Evolutionary conservation across 2,113 vertebrate genomes (phyloP), one percentile per base, ranked within the genome.

Genomic region (Hippocampus zosterae): DNA sequence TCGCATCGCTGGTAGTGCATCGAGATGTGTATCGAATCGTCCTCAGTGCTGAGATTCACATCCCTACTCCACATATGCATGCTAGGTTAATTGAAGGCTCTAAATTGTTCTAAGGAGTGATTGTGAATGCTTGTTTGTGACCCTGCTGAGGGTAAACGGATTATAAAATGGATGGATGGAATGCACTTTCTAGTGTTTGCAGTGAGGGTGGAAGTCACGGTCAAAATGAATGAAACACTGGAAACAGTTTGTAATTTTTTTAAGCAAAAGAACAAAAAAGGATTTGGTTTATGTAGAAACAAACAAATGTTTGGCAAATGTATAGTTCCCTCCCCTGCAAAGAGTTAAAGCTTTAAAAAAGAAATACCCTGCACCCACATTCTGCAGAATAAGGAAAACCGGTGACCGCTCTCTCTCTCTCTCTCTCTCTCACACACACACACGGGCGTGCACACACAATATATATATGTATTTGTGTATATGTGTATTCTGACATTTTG

Each of bases 231-330:
- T 81, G 87, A 86, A 89, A 90, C 85, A 91, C 82, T 83, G 75
- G 73, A 77, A 80, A 77, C 68, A 3, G 29, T 82, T 85, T 88
- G 81, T 85, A 88, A 88, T 92, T 87, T 81, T 33, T 92, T 91
- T 93, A 93, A 92, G 88, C 92, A 93, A 66, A 68, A 68, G 93
- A 89, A 83, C 92, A 93, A 66, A 68, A 93, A 89, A 83, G 66
- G 86, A 86, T 94, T 94, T 94, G 91, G 93, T 94, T 94, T 93
- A 93, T 94, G 92, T 93, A 94, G 91, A 93, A 95, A 95, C 93
- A 93, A 94, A 91, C 80, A 90, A 60, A 92, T 92, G 89, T 88
- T 92, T 94, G 94, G 91, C 92, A 93, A 93, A 92, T 94, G 89
- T 92, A 87, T 92, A 88, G 83, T 86, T 84, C 48, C 79, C 74